Evolutionary conservation across 2,888 invertebrate species (phyloP).

Genomic region (Bembecia ichneumoniformis): DNA sequence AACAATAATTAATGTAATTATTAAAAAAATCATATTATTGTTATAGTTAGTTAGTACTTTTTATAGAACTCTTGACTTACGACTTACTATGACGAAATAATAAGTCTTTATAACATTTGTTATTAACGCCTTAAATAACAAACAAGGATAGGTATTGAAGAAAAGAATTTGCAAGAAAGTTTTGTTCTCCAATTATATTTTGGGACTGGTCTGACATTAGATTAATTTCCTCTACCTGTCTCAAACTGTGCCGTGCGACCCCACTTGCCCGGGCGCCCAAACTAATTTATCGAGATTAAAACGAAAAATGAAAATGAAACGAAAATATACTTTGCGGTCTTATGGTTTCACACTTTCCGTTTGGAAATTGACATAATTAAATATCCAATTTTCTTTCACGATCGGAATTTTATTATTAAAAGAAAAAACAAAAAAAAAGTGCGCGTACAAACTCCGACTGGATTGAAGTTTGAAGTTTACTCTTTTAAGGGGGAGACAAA

Average conservation of each 20-base stretch:
- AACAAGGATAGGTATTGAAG: neutral
- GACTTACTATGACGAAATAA: neutral
- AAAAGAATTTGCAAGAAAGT: neutral
- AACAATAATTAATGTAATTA: too few relatives aligned
- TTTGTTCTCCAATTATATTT: slow-evolving; percentile 23
- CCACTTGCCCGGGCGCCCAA: slow-evolving; percentile 24
- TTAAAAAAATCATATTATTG: too few relatives aligned
- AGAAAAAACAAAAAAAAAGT: too few relatives aligned
- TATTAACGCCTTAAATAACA: neutral
- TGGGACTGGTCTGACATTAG: slow-evolving; percentile 30
- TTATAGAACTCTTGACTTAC: too few relatives aligned
- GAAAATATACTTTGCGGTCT: slow-evolving; percentile 27
- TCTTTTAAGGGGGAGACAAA: too few relatives aligned
- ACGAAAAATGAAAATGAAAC: slow-evolving; percentile 21
- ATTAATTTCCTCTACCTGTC: slow-evolving; percentile 38
- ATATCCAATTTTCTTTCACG: too few relatives aligned
- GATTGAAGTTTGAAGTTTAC: too few relatives aligned
- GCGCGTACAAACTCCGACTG: too few relatives aligned
- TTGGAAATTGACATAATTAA: too few relatives aligned
- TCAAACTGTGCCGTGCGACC: slow-evolving; percentile 18
- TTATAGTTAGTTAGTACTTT: too few relatives aligned
- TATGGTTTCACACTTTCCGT: slow-evolving; percentile 2
- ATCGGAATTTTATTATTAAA: too few relatives aligned
- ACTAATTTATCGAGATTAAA: slow-evolving; percentile 39
- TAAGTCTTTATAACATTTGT: neutral